phyloP scores from a whole-genome alignment of 2,888 invertebrate genomes.

The Tetrapedia diversipes region DNA sequence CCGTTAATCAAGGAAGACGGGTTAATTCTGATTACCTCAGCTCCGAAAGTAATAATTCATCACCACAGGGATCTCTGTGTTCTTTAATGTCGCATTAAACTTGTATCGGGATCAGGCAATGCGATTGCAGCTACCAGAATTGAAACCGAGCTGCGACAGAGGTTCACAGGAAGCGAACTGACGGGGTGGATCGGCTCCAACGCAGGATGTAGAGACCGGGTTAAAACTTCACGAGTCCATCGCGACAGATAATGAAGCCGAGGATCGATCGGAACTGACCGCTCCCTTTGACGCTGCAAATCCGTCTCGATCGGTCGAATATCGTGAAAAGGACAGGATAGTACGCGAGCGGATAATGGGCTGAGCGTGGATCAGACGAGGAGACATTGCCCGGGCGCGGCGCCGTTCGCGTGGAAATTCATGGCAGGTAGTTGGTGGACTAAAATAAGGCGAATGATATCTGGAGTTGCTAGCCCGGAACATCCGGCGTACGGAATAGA shows the following conservation, averaged over 20 bases:
- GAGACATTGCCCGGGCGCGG: background rate
- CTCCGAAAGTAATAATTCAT: too few species aligned
- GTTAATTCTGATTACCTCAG: too few species aligned
- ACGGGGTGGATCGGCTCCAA: too few species aligned
- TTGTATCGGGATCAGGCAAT: too few species aligned
- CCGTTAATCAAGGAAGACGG: too few species aligned
- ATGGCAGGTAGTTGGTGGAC: slow-evolving; percentile 27
- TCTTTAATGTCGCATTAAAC: too few species aligned
- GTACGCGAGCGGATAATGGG: background rate
- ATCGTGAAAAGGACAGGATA: slow-evolving; percentile 19
- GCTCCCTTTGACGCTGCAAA: slow-evolving; percentile 32
- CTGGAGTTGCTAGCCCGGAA: slow-evolving; percentile 20
- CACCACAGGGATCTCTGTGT: too few species aligned
- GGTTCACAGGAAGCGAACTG: too few species aligned
- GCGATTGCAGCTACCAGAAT: too few species aligned
- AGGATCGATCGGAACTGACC: slow-evolving; percentile 50
- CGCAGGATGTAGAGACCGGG: slow-evolving; percentile 29
- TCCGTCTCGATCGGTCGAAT: slow-evolving; percentile 22
- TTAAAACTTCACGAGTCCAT: slow-evolving; percentile 72
- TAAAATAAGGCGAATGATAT: slow-evolving; percentile 60
- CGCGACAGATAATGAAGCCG: slow-evolving; percentile 60
- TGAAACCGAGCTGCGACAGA: too few species aligned
- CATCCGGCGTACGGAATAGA: slow-evolving; percentile 50
- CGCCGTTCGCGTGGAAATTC: slow-evolving; percentile 39
- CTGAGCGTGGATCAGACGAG: background rate